Evolutionary conservation across 2,888 invertebrate genomes (phyloP), one percentile per base, ranked within the genome.

Genomic region (Esperia sulphurella): DNA sequence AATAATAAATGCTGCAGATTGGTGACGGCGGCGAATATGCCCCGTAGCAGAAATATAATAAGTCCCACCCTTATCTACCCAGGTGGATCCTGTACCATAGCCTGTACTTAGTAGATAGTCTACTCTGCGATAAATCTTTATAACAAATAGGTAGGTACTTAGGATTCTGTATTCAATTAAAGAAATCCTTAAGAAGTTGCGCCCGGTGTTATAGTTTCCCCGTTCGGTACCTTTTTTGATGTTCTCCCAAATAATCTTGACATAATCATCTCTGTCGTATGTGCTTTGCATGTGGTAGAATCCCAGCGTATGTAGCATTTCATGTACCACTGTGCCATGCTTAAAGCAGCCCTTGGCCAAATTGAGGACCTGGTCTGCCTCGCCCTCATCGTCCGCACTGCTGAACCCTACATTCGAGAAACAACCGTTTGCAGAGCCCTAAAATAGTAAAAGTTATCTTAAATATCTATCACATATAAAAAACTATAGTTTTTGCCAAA

Each of bases 201-300:
- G n/a, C n/a, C n/a, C n/a, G 8, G 9, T 33, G 9, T 33, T 10
- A 10, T 33, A 8, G 30, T 33, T 10, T 10, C 7, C 33, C 5
- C 28, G 12, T 1, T 41, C 4, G 10, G 2, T 39, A 93, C 94
- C 92, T 57, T 80, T 63, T 58, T 79, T 75, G 42, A 95, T 94
- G 67, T 96, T 95, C 40, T 94, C 92, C 92, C 94, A 94, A 44
- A 92, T 77, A 57, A 96, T 94, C 55, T 91, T 90, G 0, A 96
- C 93, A 71, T 90, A 95, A 0, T 94, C 91, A 67, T 96, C 95
- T 55, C 96, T 91, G 75, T 96, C 93, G 12, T 92, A 92, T 14
- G 95, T 91, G 65, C 94, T 95, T 70, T 96, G 96, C 82, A 96
- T 96, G 68, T 96, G 96, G 72, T 94, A 95, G 75, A 96, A 96